Conservation (phyloP, 2,888 invertebrate genomes). For the Aelia acuminata region DNA sequence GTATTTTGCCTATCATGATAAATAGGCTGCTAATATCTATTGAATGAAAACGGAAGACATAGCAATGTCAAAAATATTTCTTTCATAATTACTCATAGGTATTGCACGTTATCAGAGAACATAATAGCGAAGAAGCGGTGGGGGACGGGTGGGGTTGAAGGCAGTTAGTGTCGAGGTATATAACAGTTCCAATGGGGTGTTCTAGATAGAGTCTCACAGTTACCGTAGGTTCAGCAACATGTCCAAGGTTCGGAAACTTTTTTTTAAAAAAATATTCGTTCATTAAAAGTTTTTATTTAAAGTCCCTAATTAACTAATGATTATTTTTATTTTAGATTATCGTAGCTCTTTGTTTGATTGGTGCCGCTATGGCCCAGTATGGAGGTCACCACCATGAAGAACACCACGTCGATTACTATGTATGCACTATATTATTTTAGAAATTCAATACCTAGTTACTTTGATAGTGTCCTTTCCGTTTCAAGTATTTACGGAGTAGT, state of each 20-base stretch:
- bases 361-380: constrained; percentile 42
- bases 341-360: constrained; percentile 14
- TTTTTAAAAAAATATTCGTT: neutral
- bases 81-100: neutral
- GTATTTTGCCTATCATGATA: neutral
- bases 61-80: neutral
- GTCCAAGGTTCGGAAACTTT: neutral
- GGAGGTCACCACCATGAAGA: constrained; percentile 54
- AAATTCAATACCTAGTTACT: neutral
- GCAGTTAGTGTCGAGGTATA: neutral
- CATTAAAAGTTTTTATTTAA: too few relatives aligned
- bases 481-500: too few relatives aligned
- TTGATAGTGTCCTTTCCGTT: too few relatives aligned
- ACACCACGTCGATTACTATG: constrained; percentile 67
- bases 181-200: neutral
- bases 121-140: neutral
- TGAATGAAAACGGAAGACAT: neutral
- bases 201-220: neutral
- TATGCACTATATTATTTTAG: constrained; percentile 59
- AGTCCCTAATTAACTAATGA: too few relatives aligned
- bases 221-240: neutral
- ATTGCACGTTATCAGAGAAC: neutral
- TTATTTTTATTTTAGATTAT: constrained; percentile 12
- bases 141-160: neutral
- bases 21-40: neutral